phyloP scores from a whole-genome alignment of 2,888 invertebrate genomes.

The Philonicus albiceps region DNA sequence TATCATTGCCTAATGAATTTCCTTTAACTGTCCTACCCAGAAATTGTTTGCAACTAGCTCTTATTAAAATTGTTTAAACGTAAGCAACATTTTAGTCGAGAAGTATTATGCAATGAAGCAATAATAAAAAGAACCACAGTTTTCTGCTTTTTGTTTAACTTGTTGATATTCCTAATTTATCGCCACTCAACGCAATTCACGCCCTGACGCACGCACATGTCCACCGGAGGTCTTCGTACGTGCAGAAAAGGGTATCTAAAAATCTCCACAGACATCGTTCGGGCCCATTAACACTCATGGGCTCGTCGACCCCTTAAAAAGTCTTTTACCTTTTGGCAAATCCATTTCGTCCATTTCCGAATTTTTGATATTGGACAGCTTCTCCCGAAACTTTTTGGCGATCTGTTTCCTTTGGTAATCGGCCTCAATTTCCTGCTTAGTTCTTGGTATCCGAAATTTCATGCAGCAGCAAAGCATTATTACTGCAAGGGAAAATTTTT shows the following conservation, averaged over 20 bases:
- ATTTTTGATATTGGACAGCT: conserved; percentile 82
- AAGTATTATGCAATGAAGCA: not conserved
- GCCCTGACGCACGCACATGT: not conserved
- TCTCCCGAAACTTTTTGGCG: conserved; percentile 81
- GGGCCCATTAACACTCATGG: not conserved
- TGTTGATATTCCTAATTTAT: not conserved
- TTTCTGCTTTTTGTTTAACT: not conserved
- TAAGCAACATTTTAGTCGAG: not conserved
- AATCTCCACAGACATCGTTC: not conserved
- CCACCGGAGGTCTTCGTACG: not conserved
- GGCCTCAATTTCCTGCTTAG: conserved; percentile 94
- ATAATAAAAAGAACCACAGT: not conserved
- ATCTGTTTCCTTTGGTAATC: conserved; percentile 87
- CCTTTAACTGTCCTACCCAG: not conserved
- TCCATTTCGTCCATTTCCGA: conserved; percentile 78
- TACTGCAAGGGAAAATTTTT: conserved; percentile 66
- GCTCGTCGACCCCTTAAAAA: not conserved
- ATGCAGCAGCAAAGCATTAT: conserved; percentile 90
- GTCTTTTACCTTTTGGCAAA: conserved; percentile 60
- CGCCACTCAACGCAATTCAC: not conserved
- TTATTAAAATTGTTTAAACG: not conserved
- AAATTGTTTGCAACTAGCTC: not conserved
- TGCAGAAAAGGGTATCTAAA: not conserved
- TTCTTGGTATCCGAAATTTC: conserved; percentile 89
- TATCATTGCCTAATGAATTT: not conserved